Percentiles rank a stretch among this genome's conserved stretches.
Evolutionary conservation across 2,113 vertebrate genomes (phyloP).

Genomic region (Nothobranchius furzeri): DNA sequence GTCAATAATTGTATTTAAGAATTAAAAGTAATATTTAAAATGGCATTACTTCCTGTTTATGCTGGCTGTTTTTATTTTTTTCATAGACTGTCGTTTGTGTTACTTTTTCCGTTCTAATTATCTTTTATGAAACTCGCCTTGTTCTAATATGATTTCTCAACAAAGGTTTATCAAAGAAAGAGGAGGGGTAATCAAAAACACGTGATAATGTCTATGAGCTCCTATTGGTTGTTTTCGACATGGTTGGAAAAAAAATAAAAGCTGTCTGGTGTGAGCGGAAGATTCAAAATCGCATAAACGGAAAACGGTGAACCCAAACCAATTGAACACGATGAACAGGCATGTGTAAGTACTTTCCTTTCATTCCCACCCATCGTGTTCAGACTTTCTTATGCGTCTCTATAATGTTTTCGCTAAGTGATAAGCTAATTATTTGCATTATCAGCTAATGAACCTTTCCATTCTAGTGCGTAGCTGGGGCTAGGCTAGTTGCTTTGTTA

Average conservation of each 20-base stretch:
- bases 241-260: slow-evolving; percentile 68
- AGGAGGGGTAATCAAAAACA: slow-evolving; percentile 22
- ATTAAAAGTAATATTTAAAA: no score
- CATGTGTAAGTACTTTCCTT: slow-evolving; percentile 65
- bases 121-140: no score
- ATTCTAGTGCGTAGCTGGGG: neutral
- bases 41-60: no score
- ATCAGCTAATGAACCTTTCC: neutral
- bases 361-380: neutral
- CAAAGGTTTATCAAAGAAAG: neutral
- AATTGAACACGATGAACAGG: slow-evolving; percentile 60
- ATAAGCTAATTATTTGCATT: neutral
- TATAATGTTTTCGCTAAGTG: neutral
- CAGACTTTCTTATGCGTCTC: fast-evolving
- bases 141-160: no score
- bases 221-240: slow-evolving; percentile 46
- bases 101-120: no score
- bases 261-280: slow-evolving; percentile 61
- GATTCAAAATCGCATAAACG: slow-evolving; percentile 61
- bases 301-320: neutral
- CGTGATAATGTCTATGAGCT: neutral
- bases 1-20: no score
- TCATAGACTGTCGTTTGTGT: no score
- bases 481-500: neutral
- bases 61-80: no score